These are phyloP conservation scores for Listrodromus nycthemerus DNA, from an alignment of 2,888 invertebrate genomes.

Conservation along the genomic window DNA sequence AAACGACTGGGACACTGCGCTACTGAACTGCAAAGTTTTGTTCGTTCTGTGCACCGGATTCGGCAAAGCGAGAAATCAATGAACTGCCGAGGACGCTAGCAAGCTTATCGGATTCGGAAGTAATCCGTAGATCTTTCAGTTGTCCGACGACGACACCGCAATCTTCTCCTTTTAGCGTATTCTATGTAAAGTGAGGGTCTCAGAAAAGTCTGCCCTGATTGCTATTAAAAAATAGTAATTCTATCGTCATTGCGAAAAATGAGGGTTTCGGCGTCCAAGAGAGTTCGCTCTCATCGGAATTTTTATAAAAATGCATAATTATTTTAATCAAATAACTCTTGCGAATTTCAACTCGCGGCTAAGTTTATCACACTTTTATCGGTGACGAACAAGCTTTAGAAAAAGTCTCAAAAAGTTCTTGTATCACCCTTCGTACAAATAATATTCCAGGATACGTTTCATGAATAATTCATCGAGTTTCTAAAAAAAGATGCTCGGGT, in stretches of 20 bases:
- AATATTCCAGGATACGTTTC: conserved; percentile 24
- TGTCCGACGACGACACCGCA: not conserved
- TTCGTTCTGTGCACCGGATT: conserved; percentile 13
- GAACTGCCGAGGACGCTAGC: conserved; percentile 26
- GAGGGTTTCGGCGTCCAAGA: no score
- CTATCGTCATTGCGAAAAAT: not conserved
- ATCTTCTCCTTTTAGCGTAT: not conserved
- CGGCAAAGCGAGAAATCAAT: conserved; percentile 35
- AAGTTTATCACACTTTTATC: no score
- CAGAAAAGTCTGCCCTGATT: not conserved
- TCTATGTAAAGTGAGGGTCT: not conserved
- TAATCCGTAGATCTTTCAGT: conserved; percentile 7
- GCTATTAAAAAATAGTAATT: not conserved
- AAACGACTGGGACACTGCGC: conserved; percentile 4
- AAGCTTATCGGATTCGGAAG: conserved; percentile 31
- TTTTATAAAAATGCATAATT: no score
- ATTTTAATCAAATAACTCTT: no score
- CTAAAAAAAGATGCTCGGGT: not conserved
- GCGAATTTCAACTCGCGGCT: no score
- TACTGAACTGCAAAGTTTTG: conserved; percentile 32
- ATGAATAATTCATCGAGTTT: conserved; percentile 58
- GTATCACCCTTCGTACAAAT: conserved; percentile 13
- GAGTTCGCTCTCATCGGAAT: no score
- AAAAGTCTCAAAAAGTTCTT: no score
- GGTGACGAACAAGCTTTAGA: no score